Percentiles rank a stretch among this genome's conserved stretches.
These are phyloP conservation scores for Austrolebias charrua DNA, from an alignment of 2,797 vertebrate genomes.

Conservation along the genomic window DNA sequence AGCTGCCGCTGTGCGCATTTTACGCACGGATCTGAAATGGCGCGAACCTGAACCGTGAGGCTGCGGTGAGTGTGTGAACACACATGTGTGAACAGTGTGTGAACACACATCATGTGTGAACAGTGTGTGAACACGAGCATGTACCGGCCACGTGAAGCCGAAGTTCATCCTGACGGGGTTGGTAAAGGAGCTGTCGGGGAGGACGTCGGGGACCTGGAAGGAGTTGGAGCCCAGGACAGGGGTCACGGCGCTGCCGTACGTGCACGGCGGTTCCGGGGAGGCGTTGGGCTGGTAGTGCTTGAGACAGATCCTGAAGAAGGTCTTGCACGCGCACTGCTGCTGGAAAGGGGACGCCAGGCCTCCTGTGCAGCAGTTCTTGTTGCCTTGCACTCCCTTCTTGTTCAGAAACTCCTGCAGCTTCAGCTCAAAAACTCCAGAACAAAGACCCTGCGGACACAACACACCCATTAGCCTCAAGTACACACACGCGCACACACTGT, in stretches of 20 bases:
- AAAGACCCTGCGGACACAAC: constrained; percentile 80
- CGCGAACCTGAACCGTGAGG: constrained; percentile 22
- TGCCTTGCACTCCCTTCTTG: constrained; percentile 90
- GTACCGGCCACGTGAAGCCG: constrained; percentile 98
- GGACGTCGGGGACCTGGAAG: constrained; percentile 90
- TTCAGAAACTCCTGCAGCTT: constrained; percentile 96
- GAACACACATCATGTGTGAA: too few species aligned
- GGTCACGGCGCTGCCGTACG: constrained; percentile 90
- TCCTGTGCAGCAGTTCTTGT: constrained; percentile 89
- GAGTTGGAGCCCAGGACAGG: constrained; percentile 93
- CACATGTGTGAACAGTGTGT: too few species aligned
- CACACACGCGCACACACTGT: neutral
- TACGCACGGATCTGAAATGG: constrained; percentile 53
- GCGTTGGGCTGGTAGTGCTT: constrained; percentile 97
- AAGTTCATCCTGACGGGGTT: constrained; percentile 93
- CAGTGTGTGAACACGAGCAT: constrained; percentile 37
- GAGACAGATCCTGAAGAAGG: constrained; percentile 95
- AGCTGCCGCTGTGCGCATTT: constrained; percentile 17
- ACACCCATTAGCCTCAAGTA: constrained; percentile 8
- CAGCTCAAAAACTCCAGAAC: constrained; percentile 94
- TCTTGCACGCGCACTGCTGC: constrained; percentile 93
- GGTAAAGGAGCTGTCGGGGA: constrained; percentile 86
- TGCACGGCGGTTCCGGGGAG: constrained; percentile 94
- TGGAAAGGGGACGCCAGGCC: constrained; percentile 75
- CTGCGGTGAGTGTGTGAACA: too few species aligned